phyloP scores from a whole-genome alignment of 2,888 invertebrate species.

The Philopedon plagiatum region DNA sequence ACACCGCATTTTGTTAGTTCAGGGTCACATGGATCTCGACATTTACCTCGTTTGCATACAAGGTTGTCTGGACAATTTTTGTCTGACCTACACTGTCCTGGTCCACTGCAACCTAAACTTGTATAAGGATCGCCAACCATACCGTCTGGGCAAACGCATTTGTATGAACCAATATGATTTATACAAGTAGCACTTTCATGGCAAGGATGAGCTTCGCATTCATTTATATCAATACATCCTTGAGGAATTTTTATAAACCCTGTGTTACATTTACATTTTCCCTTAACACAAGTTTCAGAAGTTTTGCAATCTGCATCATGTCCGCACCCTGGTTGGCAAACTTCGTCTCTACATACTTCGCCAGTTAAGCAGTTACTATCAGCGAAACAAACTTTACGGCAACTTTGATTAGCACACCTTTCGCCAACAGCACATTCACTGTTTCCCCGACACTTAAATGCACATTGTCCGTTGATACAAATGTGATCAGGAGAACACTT shows the following conservation, averaged over 20 bases:
- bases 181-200: conserved; percentile 85
- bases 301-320: conserved; percentile 84
- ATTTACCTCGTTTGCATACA: conserved; percentile 83
- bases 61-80: conserved; percentile 83
- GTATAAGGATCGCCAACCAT: conserved; percentile 82
- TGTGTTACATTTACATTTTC: conserved; percentile 82
- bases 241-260: conserved; percentile 83
- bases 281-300: conserved; percentile 83
- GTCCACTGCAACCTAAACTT: conserved; percentile 83
- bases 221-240: conserved; percentile 87
- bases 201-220: conserved; percentile 85
- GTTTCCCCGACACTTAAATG: conserved; percentile 82
- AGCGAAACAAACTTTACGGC: conserved; percentile 89
- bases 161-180: conserved; percentile 85
- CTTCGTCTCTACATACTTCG: conserved; percentile 86
- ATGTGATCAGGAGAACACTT: conserved; percentile 84
- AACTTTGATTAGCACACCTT: conserved; percentile 83
- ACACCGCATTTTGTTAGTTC: conserved; percentile 77
- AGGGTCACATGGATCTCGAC: conserved; percentile 84
- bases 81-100: conserved; percentile 83
- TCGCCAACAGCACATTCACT: conserved; percentile 87
- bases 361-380: conserved; percentile 93
- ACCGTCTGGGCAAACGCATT: conserved; percentile 84
- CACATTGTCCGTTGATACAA: conserved; percentile 85
- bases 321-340: conserved; percentile 87